Conservation (phyloP, 1,140 invertebrate species). For the Argopecten irradians region DNA sequence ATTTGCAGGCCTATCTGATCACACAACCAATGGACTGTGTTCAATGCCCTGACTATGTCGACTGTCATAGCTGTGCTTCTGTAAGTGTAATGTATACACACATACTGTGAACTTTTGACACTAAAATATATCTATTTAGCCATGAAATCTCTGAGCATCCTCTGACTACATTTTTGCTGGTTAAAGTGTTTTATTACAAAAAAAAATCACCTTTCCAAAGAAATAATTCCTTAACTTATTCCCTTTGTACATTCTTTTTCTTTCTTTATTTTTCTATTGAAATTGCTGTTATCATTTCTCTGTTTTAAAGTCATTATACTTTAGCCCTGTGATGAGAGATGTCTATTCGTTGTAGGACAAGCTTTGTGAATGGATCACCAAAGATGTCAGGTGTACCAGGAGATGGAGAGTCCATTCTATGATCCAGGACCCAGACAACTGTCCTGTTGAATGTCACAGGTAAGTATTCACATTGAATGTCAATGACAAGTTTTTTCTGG, state of each 20-base stretch:
- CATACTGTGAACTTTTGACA: background rate
- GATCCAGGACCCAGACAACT: constrained; percentile 60
- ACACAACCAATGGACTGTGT: constrained; percentile 86
- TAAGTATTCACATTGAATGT: constrained; percentile 57
- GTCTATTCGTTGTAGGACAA: constrained; percentile 74
- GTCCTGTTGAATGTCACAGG: constrained; percentile 73
- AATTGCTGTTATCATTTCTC: no score
- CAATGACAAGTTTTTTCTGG: background rate
- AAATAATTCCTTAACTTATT: no score
- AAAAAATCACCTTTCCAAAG: no score
- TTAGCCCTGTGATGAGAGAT: no score
- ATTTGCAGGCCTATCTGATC: constrained; percentile 52
- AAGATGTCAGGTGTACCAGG: constrained; percentile 88
- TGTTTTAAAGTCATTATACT: no score
- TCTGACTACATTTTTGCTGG: no score
- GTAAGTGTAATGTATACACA: constrained; percentile 52
- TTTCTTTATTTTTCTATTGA: no score
- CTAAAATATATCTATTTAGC: no score
- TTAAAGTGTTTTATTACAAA: no score
- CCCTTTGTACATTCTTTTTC: no score
- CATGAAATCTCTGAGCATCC: no score
- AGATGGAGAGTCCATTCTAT: constrained; percentile 81
- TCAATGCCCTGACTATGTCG: constrained; percentile 85
- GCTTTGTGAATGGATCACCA: constrained; percentile 91
- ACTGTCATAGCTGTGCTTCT: constrained; percentile 65